Base-by-base conservation (phyloP, 2,113 vertebrate genomes). In the Conger conger region DNA sequence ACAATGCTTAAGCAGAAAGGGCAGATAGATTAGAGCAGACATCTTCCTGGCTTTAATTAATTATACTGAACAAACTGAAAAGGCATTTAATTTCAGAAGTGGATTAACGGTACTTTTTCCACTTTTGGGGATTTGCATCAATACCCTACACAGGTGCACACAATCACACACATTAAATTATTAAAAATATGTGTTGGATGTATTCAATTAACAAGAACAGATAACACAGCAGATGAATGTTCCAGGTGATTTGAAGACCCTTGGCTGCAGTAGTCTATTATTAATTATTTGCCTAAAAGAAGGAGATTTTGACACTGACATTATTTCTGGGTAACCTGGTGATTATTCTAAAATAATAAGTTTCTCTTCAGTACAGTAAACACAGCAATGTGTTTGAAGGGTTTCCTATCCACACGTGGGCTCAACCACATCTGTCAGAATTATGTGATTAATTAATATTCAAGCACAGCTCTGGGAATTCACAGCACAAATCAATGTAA, bases 61-160 rank as follows among this genome's bases (percentile, higher is more conserved):
- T 79, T 84, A 79, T 84, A 76, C 83, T 40, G 79, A 84, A 63
- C 83, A 84, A 84, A 80, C 53, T 18, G 36, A 27, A 33, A 54
- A 30, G 27, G 83, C 53, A 23, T 37, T 84, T 80, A 30, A 63
- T 54, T 35, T 77, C 53, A 77, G 37, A 63, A n/a, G 38, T 53
- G 77, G 76, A 79, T 84, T 84, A 73, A 30, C 57, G 60, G 53
- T 40, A 18, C 77, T 80, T 77, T 50, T 57, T 63, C 38, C 50
- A 77, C 27, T 37, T 17, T 37, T 54, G 33, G 83, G 36, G 77
- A 79, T 79, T 33, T 53, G 37, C 68, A 63, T 33, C 36, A 77
- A 57, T 83, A 27, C 23, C 57, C 23, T 27, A 63, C n/a, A 73
- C 68, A 73, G 27, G 1, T 30, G 33, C n/a, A 30, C n/a, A 11